Conservation (phyloP, 2,888 invertebrate genomes). For the Dolichopus griseipennis region DNA sequence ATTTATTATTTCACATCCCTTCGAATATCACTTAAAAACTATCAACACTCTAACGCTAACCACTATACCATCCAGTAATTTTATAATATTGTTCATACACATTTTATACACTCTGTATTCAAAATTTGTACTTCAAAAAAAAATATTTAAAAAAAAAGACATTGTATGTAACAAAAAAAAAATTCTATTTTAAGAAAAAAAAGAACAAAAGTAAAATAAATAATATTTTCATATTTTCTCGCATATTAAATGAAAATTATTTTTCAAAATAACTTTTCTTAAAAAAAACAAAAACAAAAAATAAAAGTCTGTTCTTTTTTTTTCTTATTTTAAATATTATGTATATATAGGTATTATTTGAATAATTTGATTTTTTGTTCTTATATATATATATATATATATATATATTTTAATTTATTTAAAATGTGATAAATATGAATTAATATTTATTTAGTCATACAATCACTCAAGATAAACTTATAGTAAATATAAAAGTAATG, state of each 20-base stretch:
- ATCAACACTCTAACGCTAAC: too few relatives aligned
- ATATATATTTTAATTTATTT: neutral
- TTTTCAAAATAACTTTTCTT: neutral
- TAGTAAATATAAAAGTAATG: too few relatives aligned
- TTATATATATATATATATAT: too few relatives aligned
- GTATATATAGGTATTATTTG: too few relatives aligned
- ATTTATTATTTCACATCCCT: too few relatives aligned
- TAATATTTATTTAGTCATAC: neutral
- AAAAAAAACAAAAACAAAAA: too few relatives aligned
- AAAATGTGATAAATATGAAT: neutral
- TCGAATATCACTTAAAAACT: too few relatives aligned
- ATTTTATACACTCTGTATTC: neutral
- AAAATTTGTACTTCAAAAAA: neutral
- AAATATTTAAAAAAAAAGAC: neutral
- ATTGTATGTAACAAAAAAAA: too few relatives aligned
- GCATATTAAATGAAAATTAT: neutral
- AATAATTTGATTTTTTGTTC: neutral
- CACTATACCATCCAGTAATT: too few relatives aligned
- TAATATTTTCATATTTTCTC: neutral
- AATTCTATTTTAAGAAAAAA: constrained; percentile 2
- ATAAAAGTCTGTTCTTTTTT: too few relatives aligned
- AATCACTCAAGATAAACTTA: neutral
- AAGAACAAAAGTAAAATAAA: neutral
- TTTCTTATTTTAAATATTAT: too few relatives aligned
- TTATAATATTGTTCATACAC: too few relatives aligned